Conservation (phyloP, 2,888 invertebrate genomes). For the Escarpia spicata region DNA sequence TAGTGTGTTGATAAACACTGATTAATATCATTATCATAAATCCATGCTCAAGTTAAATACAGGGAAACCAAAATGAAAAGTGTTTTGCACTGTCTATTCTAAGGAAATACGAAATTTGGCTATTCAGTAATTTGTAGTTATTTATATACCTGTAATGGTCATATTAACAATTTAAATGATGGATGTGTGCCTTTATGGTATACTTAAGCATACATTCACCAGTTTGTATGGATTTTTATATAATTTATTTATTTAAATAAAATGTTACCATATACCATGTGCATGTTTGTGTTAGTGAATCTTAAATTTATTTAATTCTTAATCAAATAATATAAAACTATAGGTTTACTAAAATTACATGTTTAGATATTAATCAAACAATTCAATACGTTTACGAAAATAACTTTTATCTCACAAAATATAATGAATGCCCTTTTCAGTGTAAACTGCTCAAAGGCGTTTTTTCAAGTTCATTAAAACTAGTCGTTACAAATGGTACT, state of each 20-base stretch:
- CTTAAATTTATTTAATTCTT: not conserved
- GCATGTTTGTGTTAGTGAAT: not conserved
- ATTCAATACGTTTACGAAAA: not conserved
- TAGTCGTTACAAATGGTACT: not conserved
- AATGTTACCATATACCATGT: not conserved
- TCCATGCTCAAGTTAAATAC: not conserved
- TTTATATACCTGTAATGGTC: no score
- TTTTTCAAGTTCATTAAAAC: no score
- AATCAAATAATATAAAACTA: not conserved
- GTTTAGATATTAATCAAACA: not conserved
- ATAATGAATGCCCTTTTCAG: no score
- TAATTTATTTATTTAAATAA: not conserved
- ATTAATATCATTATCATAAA: not conserved
- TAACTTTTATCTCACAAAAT: not conserved
- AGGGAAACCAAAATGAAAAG: not conserved
- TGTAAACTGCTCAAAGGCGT: no score
- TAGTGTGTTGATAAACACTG: not conserved
- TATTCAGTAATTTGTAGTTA: no score
- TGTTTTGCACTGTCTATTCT: not conserved
- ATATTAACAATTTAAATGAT: not conserved
- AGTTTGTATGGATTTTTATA: not conserved
- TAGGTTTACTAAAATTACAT: not conserved
- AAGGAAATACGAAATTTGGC: not conserved
- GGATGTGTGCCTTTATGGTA: not conserved
- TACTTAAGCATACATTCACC: not conserved